These are phyloP conservation scores for Nannoperca australis DNA, from an alignment of 2,797 vertebrate species.

Conservation along the genomic window DNA sequence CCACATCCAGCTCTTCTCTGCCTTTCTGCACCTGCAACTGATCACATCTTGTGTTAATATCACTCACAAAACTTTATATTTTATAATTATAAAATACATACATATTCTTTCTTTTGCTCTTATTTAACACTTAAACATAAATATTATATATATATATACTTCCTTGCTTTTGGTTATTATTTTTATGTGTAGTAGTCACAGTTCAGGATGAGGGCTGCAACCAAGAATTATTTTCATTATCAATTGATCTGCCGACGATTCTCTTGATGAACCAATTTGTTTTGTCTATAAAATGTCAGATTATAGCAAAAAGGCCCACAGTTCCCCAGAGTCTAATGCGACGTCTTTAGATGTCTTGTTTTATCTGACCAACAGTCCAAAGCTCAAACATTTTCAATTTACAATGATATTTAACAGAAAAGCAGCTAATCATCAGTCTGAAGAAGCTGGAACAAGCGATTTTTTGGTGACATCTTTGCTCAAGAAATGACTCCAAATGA, in stretches of 20 bases:
- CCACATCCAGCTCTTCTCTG: not conserved
- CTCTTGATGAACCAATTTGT: not conserved
- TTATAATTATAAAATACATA: not conserved
- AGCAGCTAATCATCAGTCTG: not conserved
- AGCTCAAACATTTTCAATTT: not conserved
- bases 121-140: not conserved
- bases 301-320: not conserved
- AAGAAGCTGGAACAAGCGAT: not conserved
- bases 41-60: slow-evolving; percentile 7
- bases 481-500: not conserved
- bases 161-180: not conserved
- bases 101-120: not conserved
- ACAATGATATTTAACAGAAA: not conserved
- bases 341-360: not conserved
- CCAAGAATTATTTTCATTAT: not conserved
- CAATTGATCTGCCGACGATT: not conserved
- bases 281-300: not conserved
- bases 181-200: not conserved
- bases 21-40: not conserved
- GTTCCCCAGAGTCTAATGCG: not conserved
- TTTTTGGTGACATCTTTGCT: not conserved
- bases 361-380: not conserved
- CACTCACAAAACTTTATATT: not conserved
- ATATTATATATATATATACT: not conserved
- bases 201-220: not conserved